A percentile compares a stretch with the other conserved stretches of the same genome.
These are phyloP conservation scores for Eolophus roseicapilla DNA, from an alignment of 2,113 vertebrate species.

Conservation along the genomic window DNA sequence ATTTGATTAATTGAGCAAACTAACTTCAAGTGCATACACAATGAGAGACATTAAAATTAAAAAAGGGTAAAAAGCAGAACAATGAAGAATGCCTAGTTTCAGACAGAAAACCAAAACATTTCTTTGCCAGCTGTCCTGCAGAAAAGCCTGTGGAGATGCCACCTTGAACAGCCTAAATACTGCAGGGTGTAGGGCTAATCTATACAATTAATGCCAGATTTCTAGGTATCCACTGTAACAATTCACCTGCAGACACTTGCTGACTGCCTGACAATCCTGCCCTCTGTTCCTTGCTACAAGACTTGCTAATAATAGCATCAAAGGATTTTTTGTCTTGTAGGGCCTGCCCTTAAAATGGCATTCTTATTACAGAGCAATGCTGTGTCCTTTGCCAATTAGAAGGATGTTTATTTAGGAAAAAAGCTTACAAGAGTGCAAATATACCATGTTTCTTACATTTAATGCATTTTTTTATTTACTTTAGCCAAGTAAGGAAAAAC, in stretches of 20 bases:
- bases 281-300: not conserved
- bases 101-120: not conserved
- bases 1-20: not conserved
- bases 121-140: not conserved
- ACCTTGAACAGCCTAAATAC: not conserved
- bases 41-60: not conserved
- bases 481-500: not conserved
- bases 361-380: not conserved
- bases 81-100: not conserved
- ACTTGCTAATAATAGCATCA: not conserved
- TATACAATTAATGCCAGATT: not conserved
- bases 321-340: not conserved
- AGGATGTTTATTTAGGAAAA: not conserved
- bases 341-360: not conserved
- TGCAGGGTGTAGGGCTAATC: not conserved
- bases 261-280: not conserved
- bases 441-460: not conserved
- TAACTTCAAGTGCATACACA: not conserved
- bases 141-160: not conserved
- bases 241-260: not conserved
- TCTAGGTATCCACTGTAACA: not conserved
- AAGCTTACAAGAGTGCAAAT: not conserved
- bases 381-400: not conserved
- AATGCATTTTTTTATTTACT: not conserved
- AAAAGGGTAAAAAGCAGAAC: fast-evolving